Evolutionary conservation across 2,113 vertebrate species (phyloP).

Genomic region (Archocentrus centrarchus): DNA sequence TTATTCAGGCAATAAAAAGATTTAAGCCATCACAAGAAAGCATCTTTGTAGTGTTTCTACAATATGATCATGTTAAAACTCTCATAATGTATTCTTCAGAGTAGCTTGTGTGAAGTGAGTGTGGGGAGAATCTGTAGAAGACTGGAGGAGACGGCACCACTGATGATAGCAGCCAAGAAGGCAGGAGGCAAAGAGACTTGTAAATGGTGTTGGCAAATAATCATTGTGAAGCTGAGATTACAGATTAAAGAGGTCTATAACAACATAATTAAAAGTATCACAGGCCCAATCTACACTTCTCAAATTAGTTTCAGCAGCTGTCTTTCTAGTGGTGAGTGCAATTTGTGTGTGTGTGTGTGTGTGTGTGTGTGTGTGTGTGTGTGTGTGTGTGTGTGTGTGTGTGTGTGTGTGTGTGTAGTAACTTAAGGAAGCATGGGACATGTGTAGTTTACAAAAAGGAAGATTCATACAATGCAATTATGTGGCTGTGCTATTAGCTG

Average conservation of each 20-base stretch:
- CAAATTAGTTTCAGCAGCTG: constrained; percentile 9
- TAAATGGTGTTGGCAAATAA: constrained; percentile 23
- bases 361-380: neutral
- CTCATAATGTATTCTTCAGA: constrained; percentile 17
- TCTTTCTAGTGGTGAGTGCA: neutral
- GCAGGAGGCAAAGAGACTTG: constrained; percentile 33
- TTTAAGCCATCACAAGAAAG: neutral
- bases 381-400: neutral
- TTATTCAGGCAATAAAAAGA: neutral
- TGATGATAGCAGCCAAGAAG: constrained; percentile 30
- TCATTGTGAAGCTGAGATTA: constrained; percentile 32
- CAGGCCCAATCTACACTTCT: neutral
- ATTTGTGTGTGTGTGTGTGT: neutral
- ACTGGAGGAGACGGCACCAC: constrained; percentile 14
- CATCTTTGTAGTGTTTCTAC: neutral
- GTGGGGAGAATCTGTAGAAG: constrained; percentile 7
- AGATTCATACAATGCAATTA: neutral
- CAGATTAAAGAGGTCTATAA: constrained; percentile 29
- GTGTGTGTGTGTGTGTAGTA: neutral
- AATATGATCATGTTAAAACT: neutral
- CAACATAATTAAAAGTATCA: constrained; percentile 34
- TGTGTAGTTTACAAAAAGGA: neutral
- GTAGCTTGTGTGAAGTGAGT: constrained; percentile 20
- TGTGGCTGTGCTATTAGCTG: neutral
- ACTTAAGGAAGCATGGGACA: neutral